A percentile compares a stretch with the other conserved stretches of the same genome.
Evolutionary conservation across 2,113 vertebrate species (phyloP).

Genomic region (Leptodactylus fuscus): DNA sequence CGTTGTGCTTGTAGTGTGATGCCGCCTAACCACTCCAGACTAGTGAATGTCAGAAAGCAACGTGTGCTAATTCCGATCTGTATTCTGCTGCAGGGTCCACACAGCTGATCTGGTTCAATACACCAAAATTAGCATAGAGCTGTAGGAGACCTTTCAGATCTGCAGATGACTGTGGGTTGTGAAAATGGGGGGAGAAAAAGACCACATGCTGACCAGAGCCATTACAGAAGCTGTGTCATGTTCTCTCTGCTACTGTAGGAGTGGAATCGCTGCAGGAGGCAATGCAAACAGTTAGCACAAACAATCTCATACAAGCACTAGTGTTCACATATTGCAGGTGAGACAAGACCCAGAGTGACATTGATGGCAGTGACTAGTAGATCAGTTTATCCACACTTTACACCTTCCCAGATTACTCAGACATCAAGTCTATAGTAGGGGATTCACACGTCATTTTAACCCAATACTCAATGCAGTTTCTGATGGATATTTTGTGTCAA

Average conservation of each 20-base stretch:
- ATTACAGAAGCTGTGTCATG: constrained; percentile 4
- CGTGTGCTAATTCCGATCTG: neutral
- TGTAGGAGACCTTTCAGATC: constrained; percentile 34
- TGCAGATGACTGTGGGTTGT: constrained; percentile 9
- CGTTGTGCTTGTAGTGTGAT: neutral
- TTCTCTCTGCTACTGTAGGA: constrained; percentile 23
- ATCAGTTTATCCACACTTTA: neutral
- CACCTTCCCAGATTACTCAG: neutral
- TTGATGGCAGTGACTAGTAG: neutral
- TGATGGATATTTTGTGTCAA: too few species aligned
- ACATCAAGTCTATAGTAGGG: neutral
- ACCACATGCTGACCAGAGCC: constrained; percentile 30
- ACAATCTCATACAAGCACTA: neutral
- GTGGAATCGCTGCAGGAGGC: neutral
- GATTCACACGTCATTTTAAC: too few species aligned
- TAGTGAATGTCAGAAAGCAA: neutral
- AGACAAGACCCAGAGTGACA: neutral
- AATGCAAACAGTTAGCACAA: constrained; percentile 19
- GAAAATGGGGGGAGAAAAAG: neutral
- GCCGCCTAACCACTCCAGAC: neutral
- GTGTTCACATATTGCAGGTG: constrained; percentile 6
- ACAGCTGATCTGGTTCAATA: neutral
- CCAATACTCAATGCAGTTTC: too few species aligned
- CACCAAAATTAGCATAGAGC: constrained; percentile 23
- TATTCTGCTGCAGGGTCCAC: neutral